Base-by-base conservation (phyloP, 2,888 invertebrate species). In the Ferrisia virgata region DNA sequence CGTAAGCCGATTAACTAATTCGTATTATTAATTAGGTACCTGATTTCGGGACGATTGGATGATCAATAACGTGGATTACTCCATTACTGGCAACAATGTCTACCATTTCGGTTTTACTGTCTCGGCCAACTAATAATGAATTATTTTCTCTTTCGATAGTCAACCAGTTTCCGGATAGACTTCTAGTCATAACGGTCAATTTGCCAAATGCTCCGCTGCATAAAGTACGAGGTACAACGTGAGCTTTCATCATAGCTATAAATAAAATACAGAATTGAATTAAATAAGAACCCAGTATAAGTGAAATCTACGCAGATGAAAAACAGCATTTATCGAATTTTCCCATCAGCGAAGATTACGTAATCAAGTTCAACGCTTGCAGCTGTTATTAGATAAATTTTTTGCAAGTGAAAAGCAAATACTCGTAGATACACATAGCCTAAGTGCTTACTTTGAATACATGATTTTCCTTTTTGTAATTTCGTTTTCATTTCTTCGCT, bases 31-130 rank as follows among this genome's bases (percentile, higher is more conserved):
- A 11, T 18, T 76, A 76, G 36, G 33, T 87, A 90, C 91, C 91
- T 28, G 91, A 91, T 85, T 92, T 91, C 0, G 93, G 93, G 82
- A 93, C 90, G 72, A 94, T 87, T 33, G 94, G 90, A 2, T 91
- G 90, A 87, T 94, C 93, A 86, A 94, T 91, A 36, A 92, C 89
- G 88, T 94, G 93, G 36, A 94, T 87, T 1, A 94, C 93, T n/a
- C 94, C 94, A 88, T 94, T 93, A 1, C 92, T 92, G 13, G 91
- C 93, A 88, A 94, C 91, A 39, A 92, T 89, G 87, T 94, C 94
- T 3, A 89, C 88, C 84, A 90, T 90, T 8, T 90, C 88, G 33
- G 93, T 90, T 87, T 91, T 91, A 0, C 91, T 91, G 79, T 90
- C 89, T 18, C 91, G 90, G 86, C 91, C 91, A 33, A 93, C 90